Percentiles rank a stretch among this genome's conserved stretches.
phyloP scores from a whole-genome alignment of 2,888 invertebrate species.

The Timema cristinae region DNA sequence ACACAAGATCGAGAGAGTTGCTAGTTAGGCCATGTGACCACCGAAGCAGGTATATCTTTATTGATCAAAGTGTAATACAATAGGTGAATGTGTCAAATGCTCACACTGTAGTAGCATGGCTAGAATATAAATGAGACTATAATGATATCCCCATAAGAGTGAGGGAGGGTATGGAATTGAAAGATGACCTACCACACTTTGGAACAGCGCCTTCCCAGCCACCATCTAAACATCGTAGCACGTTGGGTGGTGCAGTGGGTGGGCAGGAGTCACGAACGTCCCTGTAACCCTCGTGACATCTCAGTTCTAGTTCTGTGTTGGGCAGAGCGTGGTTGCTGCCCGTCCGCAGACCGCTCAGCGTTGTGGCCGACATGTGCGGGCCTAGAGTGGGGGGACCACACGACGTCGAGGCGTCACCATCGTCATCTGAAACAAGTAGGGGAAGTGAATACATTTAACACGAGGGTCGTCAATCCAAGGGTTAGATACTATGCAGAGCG shows the following conservation, averaged over 20 bases:
- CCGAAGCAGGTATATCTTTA: too few species aligned
- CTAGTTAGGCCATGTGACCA: too few species aligned
- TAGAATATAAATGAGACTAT: too few species aligned
- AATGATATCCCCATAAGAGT: too few species aligned
- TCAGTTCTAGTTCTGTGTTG: conserved; percentile 42
- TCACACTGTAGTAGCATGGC: too few species aligned
- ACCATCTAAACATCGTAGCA: conserved; percentile 42
- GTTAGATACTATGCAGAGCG: too few species aligned
- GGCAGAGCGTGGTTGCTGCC: conserved; percentile 25
- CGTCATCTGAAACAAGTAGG: conserved; percentile 7
- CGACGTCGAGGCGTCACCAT: conserved; percentile 11
- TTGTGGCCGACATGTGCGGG: conserved; percentile 20
- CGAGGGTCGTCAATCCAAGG: too few species aligned
- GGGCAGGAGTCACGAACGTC: conserved; percentile 42
- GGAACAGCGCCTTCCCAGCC: conserved; percentile 44
- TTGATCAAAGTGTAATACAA: too few species aligned
- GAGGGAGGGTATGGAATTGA: too few species aligned
- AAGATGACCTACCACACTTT: conserved; percentile 41
- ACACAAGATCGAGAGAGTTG: too few species aligned
- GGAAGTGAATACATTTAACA: too few species aligned
- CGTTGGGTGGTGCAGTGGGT: conserved; percentile 37
- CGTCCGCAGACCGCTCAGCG: conserved; percentile 31
- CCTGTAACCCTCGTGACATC: conserved; percentile 41
- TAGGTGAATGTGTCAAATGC: too few species aligned
- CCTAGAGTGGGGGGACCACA: conserved; percentile 18